Conservation (phyloP, 2,113 vertebrate species). For the Mystacornis crossleyi region DNA sequence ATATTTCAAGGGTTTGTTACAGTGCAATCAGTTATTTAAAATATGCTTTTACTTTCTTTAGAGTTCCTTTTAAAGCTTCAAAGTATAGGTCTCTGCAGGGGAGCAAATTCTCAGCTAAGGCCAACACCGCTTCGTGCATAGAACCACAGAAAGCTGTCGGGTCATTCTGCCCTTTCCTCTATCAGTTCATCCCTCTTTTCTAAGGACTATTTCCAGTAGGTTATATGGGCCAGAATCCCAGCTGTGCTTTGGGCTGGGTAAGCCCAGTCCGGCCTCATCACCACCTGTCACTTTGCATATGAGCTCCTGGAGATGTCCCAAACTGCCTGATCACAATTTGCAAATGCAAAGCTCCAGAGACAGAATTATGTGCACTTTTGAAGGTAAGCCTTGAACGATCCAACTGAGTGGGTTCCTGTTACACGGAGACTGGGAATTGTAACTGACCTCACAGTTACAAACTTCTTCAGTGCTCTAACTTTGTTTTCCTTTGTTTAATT, state of each 20-base stretch:
- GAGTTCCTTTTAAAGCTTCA: neutral
- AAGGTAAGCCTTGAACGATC: neutral
- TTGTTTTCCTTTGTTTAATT: constrained; percentile 29
- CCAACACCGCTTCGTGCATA: neutral
- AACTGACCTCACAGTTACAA: neutral
- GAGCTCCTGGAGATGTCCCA: neutral
- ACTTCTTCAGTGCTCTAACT: neutral
- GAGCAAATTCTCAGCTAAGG: neutral
- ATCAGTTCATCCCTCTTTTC: neutral
- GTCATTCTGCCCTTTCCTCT: neutral
- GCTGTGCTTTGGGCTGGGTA: neutral
- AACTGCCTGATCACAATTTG: neutral
- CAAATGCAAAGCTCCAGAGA: neutral
- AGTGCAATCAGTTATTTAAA: neutral
- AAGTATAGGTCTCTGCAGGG: neutral
- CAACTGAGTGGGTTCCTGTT: neutral
- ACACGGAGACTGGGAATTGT: neutral
- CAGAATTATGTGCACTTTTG: neutral
- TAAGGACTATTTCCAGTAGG: neutral
- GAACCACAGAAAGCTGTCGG: neutral
- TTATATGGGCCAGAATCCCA: neutral
- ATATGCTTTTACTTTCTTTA: neutral
- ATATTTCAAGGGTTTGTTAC: neutral
- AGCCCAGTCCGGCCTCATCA: neutral
- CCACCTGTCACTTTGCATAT: neutral